Evolutionary conservation across 2,888 invertebrate species (phyloP), one percentile per base, ranked within the genome.

Genomic region (Acronicta alni): DNA sequence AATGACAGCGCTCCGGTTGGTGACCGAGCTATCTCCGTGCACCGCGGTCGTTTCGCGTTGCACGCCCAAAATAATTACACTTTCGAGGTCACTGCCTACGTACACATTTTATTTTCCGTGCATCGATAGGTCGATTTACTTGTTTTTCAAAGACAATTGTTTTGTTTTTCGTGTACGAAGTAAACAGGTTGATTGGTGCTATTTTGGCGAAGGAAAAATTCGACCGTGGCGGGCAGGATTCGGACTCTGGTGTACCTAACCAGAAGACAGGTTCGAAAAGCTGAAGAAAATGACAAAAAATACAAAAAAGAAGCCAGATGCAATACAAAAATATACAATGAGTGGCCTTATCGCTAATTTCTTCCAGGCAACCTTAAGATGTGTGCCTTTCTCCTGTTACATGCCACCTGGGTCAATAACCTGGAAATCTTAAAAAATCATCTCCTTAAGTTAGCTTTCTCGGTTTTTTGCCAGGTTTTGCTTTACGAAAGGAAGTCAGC

Each of bases 61-160:
- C 64, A 67, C 63, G 87, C 87, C 88, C 67, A 69, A 90, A 89
- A 92, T 91, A 92, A 90, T 91, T 88, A 88, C 78, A 83, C 75
- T 79, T 72, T 80, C 89, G 89, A 92, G 93, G 92, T 85, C 89
- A 79, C 89, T 54, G 68, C 90, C 89, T 82, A 90, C 91, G 80
- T 79, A 46, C 63, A 59, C 75, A 86, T 86, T 89, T 88, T 87
- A 87, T 89, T 84, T 87, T 84, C 69, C 81, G 80, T 86, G 84
- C 86, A 86, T 52, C 58, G 39, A 48, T 65, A 71, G 43, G 58
- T 58, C 56, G 72, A 6, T 79, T 77, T 73, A 64, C 69, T 72
- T 77, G 79, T 83, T 75, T 80, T 68, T 65, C n/a, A 10, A 17
- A 12, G 2, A 3, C 46, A n/a, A 20, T 54, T 49, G 32, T 67